Evolutionary conservation across 2,888 invertebrate species (phyloP).

Genomic region (Sepioteuthis lessoniana): DNA sequence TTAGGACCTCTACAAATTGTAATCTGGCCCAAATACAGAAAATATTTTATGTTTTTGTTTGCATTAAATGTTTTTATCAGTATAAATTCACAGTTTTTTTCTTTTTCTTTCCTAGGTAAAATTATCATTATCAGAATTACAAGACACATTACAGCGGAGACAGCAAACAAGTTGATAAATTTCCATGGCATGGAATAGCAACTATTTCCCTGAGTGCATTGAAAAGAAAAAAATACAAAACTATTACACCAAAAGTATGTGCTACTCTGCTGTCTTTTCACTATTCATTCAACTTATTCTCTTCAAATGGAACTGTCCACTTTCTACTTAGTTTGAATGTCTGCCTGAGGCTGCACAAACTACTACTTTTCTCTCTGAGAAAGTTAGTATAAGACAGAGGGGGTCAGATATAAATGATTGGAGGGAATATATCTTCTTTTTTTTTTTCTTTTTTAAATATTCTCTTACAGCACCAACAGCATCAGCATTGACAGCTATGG

Average conservation of each 20-base stretch:
- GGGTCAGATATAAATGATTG: not conserved
- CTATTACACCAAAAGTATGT: not conserved
- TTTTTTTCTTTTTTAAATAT: not conserved
- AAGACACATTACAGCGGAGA: constrained; percentile 42
- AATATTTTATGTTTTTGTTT: not conserved
- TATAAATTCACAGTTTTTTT: not conserved
- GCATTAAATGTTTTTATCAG: not conserved
- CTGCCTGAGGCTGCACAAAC: not conserved
- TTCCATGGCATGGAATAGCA: not conserved
- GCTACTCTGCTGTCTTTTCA: not conserved
- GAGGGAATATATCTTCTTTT: not conserved
- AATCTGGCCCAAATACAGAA: too few relatives aligned
- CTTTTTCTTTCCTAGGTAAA: constrained; percentile 42
- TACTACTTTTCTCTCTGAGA: not conserved
- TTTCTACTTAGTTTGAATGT: not conserved
- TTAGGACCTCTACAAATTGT: too few relatives aligned
- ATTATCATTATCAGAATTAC: constrained; percentile 47
- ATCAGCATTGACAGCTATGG: not conserved
- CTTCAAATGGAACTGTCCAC: constrained; percentile 33
- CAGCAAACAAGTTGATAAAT: constrained; percentile 44
- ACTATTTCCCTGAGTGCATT: not conserved
- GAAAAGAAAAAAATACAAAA: not conserved
- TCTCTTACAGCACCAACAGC: not conserved
- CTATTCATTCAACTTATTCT: not conserved
- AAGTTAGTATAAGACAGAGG: not conserved